Evolutionary conservation across 2,113 vertebrate genomes (phyloP), one percentile per base, ranked within the genome.

Genomic region (Variabilichromis moorii): DNA sequence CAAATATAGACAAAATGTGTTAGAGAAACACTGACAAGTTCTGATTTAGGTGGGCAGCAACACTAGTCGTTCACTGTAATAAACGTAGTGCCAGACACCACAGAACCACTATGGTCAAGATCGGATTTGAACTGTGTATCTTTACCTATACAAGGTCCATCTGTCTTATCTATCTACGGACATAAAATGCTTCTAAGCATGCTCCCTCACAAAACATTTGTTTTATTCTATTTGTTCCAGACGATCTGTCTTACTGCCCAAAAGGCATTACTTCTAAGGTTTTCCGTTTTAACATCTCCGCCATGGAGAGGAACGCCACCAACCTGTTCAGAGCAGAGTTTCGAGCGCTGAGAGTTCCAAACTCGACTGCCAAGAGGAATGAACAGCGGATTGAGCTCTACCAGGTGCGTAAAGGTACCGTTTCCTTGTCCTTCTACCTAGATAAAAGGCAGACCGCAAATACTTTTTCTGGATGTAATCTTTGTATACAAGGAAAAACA

Each of bases 331-430:
- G 98, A 85, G 98, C 98, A 0, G 98, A 99, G 95, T 98, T 99
- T 91, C 97, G 98, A 16, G 97, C 97, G 76, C 93, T 98, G 93
- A 94, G 97, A 2, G 92, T 98, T 84, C 98, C 98, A 83, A 98
- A 99, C 90, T 91, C 91, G 0, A 96, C 80, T 28, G 97, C 98
- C 95, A 98, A 97, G 93, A 97, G 97, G 90, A 97, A 93, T 0
- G 98, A 98, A 90, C 98, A 99, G 93, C 96, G 98, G 85, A 97
- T 99, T 33, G 98, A 99, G 93, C 98, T 99, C 93, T 98, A 98
- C 95, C 98, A 99, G 97, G 98, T 98, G 94, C 55, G 95, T 96
- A 92, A 94, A 95, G 95, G 94, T 94, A 94, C 91, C 90, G 91
- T 92, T 90, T 92, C 71, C 89, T 40, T 84, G 80, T 93, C 90